phyloP scores from a whole-genome alignment of 2,113 vertebrate genomes.

The Eclectus roratus region DNA sequence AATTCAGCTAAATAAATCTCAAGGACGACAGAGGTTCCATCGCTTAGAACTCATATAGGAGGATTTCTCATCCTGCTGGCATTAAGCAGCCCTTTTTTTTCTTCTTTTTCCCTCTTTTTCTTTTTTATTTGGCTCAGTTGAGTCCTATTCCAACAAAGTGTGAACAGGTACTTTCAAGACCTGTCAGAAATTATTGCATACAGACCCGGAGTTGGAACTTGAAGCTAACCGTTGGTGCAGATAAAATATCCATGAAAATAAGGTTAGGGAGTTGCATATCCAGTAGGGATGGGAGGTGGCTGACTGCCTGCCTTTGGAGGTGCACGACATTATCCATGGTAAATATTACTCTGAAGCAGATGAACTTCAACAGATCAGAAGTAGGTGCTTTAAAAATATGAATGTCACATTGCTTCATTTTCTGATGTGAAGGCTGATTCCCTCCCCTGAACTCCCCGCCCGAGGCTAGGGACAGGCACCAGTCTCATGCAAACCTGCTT shows the following conservation, averaged over 20 bases:
- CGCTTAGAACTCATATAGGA: background rate
- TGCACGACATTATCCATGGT: background rate
- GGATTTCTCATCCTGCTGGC: background rate
- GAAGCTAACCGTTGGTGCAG: background rate
- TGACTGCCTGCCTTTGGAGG: background rate
- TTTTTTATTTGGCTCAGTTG: background rate
- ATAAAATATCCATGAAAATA: background rate
- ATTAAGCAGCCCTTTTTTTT: background rate
- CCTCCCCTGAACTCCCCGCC: background rate
- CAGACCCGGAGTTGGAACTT: background rate
- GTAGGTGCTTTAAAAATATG: background rate
- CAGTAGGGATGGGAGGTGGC: background rate
- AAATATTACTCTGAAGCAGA: background rate
- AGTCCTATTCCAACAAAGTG: background rate
- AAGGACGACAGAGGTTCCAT: background rate
- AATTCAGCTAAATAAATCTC: constrained; percentile 8
- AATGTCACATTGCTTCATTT: background rate
- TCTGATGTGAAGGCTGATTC: background rate
- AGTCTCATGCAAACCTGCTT: background rate
- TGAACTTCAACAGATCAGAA: background rate
- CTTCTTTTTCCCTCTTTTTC: background rate
- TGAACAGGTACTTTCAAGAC: background rate
- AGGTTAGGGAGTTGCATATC: background rate
- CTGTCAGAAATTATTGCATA: background rate
- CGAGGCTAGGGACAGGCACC: background rate